phyloP scores from a whole-genome alignment of 1,140 invertebrate species.

The Ephestia elutella region DNA sequence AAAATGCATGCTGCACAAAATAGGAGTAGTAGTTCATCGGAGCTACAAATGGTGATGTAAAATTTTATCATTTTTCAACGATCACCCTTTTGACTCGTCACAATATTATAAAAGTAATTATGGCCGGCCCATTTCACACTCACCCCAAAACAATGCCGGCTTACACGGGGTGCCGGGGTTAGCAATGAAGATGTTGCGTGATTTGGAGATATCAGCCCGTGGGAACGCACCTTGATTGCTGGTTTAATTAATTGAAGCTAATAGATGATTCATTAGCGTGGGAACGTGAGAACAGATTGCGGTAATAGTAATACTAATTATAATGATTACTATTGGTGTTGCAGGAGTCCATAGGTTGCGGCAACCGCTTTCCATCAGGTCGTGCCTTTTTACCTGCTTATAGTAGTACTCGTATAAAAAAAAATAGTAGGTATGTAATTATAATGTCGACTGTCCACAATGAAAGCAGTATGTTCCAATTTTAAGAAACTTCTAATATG shows the following conservation, averaged over 20 bases:
- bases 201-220: conserved; percentile 67
- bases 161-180: conserved; percentile 32
- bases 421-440: too few relatives aligned
- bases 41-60: background rate
- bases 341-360: too few relatives aligned
- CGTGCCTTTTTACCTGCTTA: too few relatives aligned
- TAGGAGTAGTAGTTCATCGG: too few relatives aligned
- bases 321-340: background rate
- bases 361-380: too few relatives aligned
- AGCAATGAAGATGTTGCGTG: conserved; percentile 71
- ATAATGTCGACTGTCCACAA: too few relatives aligned
- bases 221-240: conserved; percentile 67
- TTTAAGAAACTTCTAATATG: too few relatives aligned
- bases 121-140: conserved; percentile 58
- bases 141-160: conserved; percentile 58
- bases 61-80: background rate
- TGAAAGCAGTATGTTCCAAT: too few relatives aligned
- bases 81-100: conserved; percentile 12
- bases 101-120: conserved; percentile 47
- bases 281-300: background rate
- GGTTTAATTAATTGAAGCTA: conserved; percentile 47
- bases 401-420: too few relatives aligned
- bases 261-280: conserved; percentile 3
- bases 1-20: too few relatives aligned
- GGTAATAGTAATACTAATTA: too few relatives aligned